Evolutionary conservation across 2,888 invertebrate genomes (phyloP).

Genomic region (Agonopterix heracliana): DNA sequence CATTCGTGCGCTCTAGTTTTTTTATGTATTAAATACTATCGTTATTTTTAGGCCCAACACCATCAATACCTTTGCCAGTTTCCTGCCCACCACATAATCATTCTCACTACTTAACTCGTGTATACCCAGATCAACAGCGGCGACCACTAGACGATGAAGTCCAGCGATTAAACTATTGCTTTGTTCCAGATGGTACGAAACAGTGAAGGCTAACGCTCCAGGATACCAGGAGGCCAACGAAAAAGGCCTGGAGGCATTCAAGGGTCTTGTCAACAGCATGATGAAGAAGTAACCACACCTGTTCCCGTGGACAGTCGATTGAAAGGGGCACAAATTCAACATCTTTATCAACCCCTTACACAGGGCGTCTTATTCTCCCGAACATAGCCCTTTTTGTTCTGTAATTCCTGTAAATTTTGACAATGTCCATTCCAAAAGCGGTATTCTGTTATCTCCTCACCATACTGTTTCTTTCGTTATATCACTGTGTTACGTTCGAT

Average conservation of each 20-base stretch:
- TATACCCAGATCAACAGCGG: too few species aligned
- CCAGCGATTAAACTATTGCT: too few species aligned
- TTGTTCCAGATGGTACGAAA: slow-evolving; percentile 59
- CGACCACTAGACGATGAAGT: too few species aligned
- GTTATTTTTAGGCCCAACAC: too few species aligned
- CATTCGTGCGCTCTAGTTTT: too few species aligned
- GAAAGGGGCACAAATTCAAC: neutral
- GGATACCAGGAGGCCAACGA: slow-evolving; percentile 75
- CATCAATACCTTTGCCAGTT: too few species aligned
- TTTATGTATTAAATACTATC: too few species aligned
- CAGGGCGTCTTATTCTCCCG: neutral
- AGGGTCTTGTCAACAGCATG: slow-evolving; percentile 59
- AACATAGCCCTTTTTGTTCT: neutral
- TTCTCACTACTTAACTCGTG: too few species aligned
- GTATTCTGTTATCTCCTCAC: neutral
- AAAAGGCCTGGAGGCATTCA: slow-evolving; percentile 74
- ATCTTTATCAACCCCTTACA: too few species aligned
- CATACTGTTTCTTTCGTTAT: neutral
- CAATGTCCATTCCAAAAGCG: neutral
- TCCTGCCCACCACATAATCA: too few species aligned
- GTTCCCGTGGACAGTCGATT: neutral
- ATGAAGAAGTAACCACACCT: slow-evolving; percentile 57
- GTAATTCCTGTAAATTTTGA: neutral
- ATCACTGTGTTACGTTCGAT: slow-evolving; percentile 25
- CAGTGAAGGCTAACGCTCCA: slow-evolving; percentile 55